A percentile compares a stretch with the other conserved stretches of the same genome.
phyloP scores from a whole-genome alignment of 2,888 invertebrate genomes.

The Leptinotarsa juncta region DNA sequence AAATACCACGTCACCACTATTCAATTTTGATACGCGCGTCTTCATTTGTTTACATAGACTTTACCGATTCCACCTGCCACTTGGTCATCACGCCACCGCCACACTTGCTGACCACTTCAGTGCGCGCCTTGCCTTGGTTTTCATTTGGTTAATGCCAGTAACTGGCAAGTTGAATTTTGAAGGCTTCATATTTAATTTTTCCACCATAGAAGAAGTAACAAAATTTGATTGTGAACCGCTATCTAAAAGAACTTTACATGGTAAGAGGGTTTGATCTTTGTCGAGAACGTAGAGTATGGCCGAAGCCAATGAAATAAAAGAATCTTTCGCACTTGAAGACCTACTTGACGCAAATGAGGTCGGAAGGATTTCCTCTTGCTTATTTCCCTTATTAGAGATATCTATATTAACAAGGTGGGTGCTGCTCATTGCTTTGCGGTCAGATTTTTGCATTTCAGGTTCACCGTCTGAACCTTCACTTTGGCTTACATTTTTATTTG shows the following conservation, averaged over 20 bases:
- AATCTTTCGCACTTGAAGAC: not conserved
- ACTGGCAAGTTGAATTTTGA: slow-evolving; percentile 21
- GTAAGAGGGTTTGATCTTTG: not conserved
- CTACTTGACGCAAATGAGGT: not conserved
- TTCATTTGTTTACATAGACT: no score
- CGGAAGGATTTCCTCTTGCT: not conserved
- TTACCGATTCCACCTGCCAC: no score
- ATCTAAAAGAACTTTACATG: slow-evolving; percentile 7
- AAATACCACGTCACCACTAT: no score
- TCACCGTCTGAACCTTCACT: no score
- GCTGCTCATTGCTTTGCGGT: no score
- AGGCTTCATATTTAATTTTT: slow-evolving; percentile 23
- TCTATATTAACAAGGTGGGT: no score
- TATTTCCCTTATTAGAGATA: no score
- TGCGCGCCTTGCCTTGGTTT: no score
- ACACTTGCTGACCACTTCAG: no score
- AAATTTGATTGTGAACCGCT: not conserved
- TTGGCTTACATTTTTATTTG: no score
- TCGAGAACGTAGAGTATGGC: not conserved
- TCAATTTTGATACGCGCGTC: no score
- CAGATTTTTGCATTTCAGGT: not conserved
- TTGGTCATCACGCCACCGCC: no score
- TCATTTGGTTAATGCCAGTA: slow-evolving; percentile 35
- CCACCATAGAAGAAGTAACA: slow-evolving; percentile 18
- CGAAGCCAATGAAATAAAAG: not conserved